Conservation (phyloP, 1,140 invertebrate species). For the Nymphalis io region DNA sequence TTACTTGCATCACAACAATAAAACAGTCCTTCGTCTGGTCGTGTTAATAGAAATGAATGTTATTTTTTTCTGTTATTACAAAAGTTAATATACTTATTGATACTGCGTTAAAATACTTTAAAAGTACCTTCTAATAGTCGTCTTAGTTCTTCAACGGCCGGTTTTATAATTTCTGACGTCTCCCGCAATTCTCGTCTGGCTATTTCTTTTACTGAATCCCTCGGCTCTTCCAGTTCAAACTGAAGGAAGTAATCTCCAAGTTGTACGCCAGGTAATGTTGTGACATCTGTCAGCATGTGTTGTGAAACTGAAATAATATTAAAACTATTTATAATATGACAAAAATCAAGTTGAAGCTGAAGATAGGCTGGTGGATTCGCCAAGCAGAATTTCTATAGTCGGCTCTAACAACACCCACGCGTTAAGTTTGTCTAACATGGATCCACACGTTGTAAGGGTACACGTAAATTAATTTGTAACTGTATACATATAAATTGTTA, state of each 20-base stretch:
- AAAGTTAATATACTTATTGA: too few species aligned
- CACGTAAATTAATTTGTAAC: too few species aligned
- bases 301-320: conserved; percentile 79
- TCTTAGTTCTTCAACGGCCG: conserved; percentile 83
- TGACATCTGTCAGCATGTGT: conserved; percentile 86
- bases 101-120: background rate
- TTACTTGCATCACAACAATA: too few species aligned
- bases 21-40: too few species aligned
- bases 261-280: conserved; percentile 84
- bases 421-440: too few species aligned
- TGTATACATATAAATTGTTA: too few species aligned
- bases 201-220: conserved; percentile 84
- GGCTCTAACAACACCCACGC: too few species aligned
- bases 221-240: conserved; percentile 85
- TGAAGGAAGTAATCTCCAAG: conserved; percentile 85
- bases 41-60: too few species aligned
- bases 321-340: background rate
- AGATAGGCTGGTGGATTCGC: too few species aligned
- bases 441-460: too few species aligned
- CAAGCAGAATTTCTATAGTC: too few species aligned
- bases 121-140: conserved; percentile 85
- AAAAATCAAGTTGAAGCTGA: background rate
- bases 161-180: conserved; percentile 83
- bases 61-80: too few species aligned
- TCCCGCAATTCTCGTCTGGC: conserved; percentile 87